Conservation (phyloP, 2,113 vertebrate genomes). For the Saccopteryx leptura region DNA sequence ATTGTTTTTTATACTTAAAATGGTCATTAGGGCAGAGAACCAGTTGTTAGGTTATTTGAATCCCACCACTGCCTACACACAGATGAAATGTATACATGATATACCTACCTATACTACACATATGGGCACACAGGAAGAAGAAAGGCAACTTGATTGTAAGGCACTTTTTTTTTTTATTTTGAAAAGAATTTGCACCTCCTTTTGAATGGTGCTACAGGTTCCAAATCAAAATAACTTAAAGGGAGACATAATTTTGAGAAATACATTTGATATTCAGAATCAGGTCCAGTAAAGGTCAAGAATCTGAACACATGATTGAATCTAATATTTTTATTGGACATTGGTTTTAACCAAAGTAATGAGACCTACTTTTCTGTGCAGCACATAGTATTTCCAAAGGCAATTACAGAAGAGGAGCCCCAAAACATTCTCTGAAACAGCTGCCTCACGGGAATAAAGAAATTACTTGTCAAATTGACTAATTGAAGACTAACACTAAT, state of each 20-base stretch:
- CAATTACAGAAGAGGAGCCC: not conserved
- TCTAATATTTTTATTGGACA: slow-evolving; percentile 35
- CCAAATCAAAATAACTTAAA: slow-evolving; percentile 44
- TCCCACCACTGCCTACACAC: not conserved
- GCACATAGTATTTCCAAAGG: slow-evolving; percentile 14
- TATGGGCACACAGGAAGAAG: not conserved
- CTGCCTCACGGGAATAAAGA: not conserved
- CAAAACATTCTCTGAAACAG: not conserved
- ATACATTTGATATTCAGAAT: not conserved
- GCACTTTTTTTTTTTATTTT: not conserved
- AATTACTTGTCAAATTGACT: not conserved
- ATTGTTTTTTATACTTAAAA: no score
- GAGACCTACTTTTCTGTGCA: not conserved
- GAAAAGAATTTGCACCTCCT: not conserved
- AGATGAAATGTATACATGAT: not conserved
- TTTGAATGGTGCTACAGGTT: not conserved
- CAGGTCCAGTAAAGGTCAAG: not conserved
- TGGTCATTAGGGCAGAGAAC: no score
- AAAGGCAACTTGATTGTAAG: not conserved
- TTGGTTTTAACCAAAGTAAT: slow-evolving; percentile 12
- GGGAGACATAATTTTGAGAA: slow-evolving; percentile 32
- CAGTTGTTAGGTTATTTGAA: no score
- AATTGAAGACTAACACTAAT: slow-evolving; percentile 57
- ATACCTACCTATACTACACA: not conserved
- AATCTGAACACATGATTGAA: not conserved